phyloP scores from a whole-genome alignment of 2,113 vertebrate species.

The Eubucco bourcierii region DNA sequence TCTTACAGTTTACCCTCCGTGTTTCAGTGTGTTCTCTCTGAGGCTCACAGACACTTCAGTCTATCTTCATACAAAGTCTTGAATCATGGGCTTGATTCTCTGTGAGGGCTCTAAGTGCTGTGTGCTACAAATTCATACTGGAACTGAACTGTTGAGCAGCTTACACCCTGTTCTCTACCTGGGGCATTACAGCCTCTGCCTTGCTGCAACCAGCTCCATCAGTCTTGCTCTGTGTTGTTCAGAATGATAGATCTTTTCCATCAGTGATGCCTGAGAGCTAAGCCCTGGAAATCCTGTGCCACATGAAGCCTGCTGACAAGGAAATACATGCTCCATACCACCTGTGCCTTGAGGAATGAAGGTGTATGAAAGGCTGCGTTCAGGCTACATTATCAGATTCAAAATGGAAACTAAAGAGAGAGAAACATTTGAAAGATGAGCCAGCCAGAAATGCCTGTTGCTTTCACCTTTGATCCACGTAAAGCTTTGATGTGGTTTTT shows the following conservation, averaged over 20 bases:
- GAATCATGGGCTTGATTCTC: neutral
- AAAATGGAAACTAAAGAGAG: slow-evolving; percentile 24
- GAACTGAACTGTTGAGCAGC: neutral
- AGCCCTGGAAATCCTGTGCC: neutral
- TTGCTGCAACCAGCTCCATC: accelerated
- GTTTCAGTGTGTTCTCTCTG: neutral
- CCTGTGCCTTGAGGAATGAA: slow-evolving; percentile 10
- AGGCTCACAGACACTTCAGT: neutral
- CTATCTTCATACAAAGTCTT: neutral
- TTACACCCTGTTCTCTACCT: neutral
- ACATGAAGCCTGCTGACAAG: neutral
- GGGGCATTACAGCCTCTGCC: neutral
- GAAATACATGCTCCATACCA: neutral
- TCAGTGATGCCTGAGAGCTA: neutral
- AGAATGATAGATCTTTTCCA: neutral
- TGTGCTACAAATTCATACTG: neutral
- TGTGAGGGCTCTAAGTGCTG: neutral
- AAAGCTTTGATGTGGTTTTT: slow-evolving; percentile 16
- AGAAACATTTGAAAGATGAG: slow-evolving; percentile 14
- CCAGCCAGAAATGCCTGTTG: neutral
- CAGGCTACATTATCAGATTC: slow-evolving; percentile 10
- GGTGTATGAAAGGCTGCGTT: neutral
- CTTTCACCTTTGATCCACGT: slow-evolving; percentile 28
- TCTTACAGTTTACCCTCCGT: neutral
- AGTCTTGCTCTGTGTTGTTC: neutral